phyloP scores from a whole-genome alignment of 2,797 vertebrate species.

The Brachyalestes nurse region DNA sequence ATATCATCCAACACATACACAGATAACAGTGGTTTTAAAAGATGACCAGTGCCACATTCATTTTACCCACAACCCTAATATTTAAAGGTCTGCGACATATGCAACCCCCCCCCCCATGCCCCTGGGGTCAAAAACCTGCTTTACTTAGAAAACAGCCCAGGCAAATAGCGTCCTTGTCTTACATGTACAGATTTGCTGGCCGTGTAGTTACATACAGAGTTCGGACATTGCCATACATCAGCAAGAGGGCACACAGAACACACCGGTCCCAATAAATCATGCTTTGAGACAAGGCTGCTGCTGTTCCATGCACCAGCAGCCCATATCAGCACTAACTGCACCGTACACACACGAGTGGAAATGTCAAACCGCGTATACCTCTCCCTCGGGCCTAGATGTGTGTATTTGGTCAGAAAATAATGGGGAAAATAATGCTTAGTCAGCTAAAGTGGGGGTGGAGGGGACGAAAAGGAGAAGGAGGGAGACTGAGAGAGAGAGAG shows the following conservation, averaged over 20 bases:
- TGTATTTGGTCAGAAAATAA: slow-evolving; percentile 41
- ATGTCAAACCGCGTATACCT: slow-evolving; percentile 26
- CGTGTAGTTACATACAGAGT: slow-evolving; percentile 42
- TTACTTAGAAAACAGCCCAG: slow-evolving; percentile 12
- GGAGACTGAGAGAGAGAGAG: slow-evolving; percentile 35
- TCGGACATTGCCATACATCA: slow-evolving; percentile 49
- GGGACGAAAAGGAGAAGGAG: slow-evolving; percentile 12
- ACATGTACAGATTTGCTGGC: slow-evolving; percentile 33
- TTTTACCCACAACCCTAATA: slow-evolving; percentile 9
- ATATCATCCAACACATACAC: slow-evolving; percentile 23
- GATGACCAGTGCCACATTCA: slow-evolving; percentile 48
- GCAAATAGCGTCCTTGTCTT: slow-evolving; percentile 25
- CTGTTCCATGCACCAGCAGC: slow-evolving; percentile 32
- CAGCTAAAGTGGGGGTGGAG: slow-evolving; percentile 17
- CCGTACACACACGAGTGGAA: neutral
- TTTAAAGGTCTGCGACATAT: slow-evolving; percentile 64
- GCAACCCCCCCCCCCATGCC: slow-evolving; percentile 40
- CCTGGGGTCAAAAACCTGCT: slow-evolving; percentile 11
- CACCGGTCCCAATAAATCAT: slow-evolving; percentile 42
- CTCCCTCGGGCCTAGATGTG: slow-evolving; percentile 32
- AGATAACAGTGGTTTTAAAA: slow-evolving; percentile 57
- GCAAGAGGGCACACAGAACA: slow-evolving; percentile 41
- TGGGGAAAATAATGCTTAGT: slow-evolving; percentile 35
- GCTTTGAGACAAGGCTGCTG: slow-evolving; percentile 22
- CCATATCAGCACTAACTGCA: slow-evolving; percentile 45